Evolutionary conservation across 2,888 invertebrate genomes (phyloP), one percentile per base, ranked within the genome.

Genomic region (Rugalucina vietnamica): DNA sequence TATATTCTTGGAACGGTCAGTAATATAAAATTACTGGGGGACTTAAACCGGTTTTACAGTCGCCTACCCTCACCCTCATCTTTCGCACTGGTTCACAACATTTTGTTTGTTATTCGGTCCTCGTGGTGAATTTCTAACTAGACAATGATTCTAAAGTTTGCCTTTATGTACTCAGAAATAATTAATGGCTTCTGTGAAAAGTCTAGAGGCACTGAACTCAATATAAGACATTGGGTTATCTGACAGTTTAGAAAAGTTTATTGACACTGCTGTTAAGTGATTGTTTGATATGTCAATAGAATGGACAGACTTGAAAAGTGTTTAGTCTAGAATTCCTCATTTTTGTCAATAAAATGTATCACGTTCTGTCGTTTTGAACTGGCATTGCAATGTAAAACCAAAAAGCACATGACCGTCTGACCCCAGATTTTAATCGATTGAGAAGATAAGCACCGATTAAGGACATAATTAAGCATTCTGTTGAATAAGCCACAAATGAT

Each of bases 231-330:
- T 65, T 29, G 5, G 65, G 21, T 65, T 65, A 65, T 65, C 65
- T 21, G 34, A 65, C 65, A 65, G 21, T 34, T 32, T 65, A 65
- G 65, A 34, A 65, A 65, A 18, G 32, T 65, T 65, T 65, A 34
- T 65, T 65, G 65, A 65, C 65, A 65, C 34, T 65, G 32, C 65
- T 65, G 34, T 65, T 65, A 65, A 65, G 34, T 65, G 65, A 5
- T 34, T 34, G 65, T 65, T 65, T 18, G 34, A 29, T 65, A 21
- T 65, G 65, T 65, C 65, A 65, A 65, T 65, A 65, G 21, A 34
- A 2, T 65, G 65, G 65, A 65, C 65, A 65, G 10, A 65, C 65
- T 34, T 34, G 29, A 65, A 65, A 65, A 65, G 34, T n/a, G n/a
- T n/a, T n/a, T n/a, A n/a, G 34, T 32, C 32, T 34, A 65, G 14